Evolutionary conservation across 2,888 invertebrate genomes (phyloP), one percentile per base, ranked within the genome.

Genomic region (Sesia bembeciformis): DNA sequence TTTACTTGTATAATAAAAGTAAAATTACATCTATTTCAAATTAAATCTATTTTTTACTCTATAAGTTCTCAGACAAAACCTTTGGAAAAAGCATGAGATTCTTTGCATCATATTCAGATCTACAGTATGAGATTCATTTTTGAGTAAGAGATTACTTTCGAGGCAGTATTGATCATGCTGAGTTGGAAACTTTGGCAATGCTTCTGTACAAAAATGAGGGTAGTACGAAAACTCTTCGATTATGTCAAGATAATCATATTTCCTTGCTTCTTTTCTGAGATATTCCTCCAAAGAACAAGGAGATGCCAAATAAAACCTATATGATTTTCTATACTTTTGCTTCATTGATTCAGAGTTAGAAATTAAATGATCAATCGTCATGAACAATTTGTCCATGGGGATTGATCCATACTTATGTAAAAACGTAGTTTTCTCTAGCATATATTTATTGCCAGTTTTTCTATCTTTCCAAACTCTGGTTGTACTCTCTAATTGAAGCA

Each of bases 181-280:
- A 38, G 64, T 61, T 0, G 90, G 89, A 49, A 92, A 82, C 51
- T 90, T 88, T 0, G 95, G 94, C 55, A 94, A 87, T 1, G 94
- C 94, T 80, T 96, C 96, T 0, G 91, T 91, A 50, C 94, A 93
- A 57, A 95, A 81, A 78, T 96, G 96, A 0, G 95, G 96, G 86
- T 93, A 95, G 78, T 94, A 94, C 0, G 90, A 87, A 54, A 89
- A 84, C 3, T 92, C 81, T 59, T 91, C 81, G 40, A 84, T 78
- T 58, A 93, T 73, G 62, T 84, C 78, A 52, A 92, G 75, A 54
- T 88, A 79, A 43, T 81, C 67, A 60, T 87, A 84, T 59, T 84
- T 73, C 7, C 64, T 74, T 7, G 84, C 83, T 8, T 83, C 81
- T 39, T 79, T 63, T 49, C 81, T 73, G n/a, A 95, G 89, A 53